Evolutionary conservation across 64 coral and sea anemone genomes (phyloP), one percentile per base, ranked within the genome.

Genomic region (Actinia tenebrosa): DNA sequence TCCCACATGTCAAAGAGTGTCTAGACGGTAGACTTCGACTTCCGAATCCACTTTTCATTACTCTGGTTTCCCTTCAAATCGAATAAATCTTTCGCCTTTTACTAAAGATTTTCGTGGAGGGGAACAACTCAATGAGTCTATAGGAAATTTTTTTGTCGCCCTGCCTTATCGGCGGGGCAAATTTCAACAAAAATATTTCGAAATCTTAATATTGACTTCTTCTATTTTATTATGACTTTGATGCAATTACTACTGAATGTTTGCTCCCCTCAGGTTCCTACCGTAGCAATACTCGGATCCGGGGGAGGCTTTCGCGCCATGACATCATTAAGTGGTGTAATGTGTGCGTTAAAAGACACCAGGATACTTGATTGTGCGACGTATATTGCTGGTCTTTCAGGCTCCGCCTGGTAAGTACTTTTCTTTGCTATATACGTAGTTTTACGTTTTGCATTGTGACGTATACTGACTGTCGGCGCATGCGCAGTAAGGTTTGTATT

Each of bases 251-350:
- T 46, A 79, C 10, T 22, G 69, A 1, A 83, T 23, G 23, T 50
- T 47, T 84, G 82, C 45, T n/a, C 10, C 56, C 37, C 30, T 55
- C 86, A 94, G 93, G 89, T 94, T 56, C 93, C 93, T 27, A 91
- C 89, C 18, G 60, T 94, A 44, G 93, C 93, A 3, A 37, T 94
- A 16, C 89, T 94, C 78, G 89, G 93, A 54, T 94, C 93, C 8
- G 93, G 93, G 11, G 93, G 93, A 82, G 93, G 93, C 45, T 94
- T 88, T 53, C 89, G 93, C 64, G 93, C 93, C 19, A 94, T 90
- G 60, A 91, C 89, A 20, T 89, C 87, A 3, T 78, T 90, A 42
- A 91, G 89, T 53, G 93, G 86, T 3, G 93, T 84, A 1, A 80
- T 90, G 27, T 53, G 86, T 0, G 93, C 93, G 2, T 80, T 94